A percentile compares a stretch with the other conserved stretches of the same genome.
These are phyloP conservation scores for Hippocampus comes DNA, from an alignment of 2,113 vertebrate genomes.

Conservation along the genomic window DNA sequence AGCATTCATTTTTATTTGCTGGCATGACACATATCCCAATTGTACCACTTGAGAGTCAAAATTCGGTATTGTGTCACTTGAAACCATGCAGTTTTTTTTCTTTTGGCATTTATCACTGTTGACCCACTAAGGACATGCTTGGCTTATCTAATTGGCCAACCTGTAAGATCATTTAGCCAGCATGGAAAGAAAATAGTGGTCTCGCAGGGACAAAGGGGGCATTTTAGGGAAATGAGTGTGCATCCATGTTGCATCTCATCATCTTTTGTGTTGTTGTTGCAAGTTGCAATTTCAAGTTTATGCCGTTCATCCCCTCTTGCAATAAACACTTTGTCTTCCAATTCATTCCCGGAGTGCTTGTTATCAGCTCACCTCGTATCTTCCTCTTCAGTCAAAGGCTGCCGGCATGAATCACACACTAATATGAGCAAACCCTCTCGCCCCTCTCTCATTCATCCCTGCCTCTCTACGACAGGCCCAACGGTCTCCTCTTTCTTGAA, in stretches of 20 bases:
- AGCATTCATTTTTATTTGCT: not conserved
- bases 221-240: not conserved
- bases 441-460: not conserved
- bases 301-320: not conserved
- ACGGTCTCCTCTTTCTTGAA: conserved; percentile 62
- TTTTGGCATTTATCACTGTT: conserved; percentile 1
- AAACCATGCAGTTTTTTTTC: not conserved
- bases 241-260: not conserved
- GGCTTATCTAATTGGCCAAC: not conserved
- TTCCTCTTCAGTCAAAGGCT: conserved; percentile 47
- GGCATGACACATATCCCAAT: not conserved
- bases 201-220: not conserved
- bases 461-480: conserved; percentile 39
- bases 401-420: conserved; percentile 60
- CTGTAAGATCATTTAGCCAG: not conserved
- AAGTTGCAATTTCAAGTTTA: not conserved
- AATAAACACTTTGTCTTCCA: conserved; percentile 9
- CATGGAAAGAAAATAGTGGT: not conserved
- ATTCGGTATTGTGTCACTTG: not conserved
- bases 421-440: conserved; percentile 44
- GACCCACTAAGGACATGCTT: not conserved
- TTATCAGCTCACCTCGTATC: conserved; percentile 64
- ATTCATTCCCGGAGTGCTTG: conserved; percentile 58
- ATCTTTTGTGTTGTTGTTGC: not conserved
- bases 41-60: too few relatives aligned